Conservation (phyloP, 2,888 invertebrate genomes). For the Altica lythri region DNA sequence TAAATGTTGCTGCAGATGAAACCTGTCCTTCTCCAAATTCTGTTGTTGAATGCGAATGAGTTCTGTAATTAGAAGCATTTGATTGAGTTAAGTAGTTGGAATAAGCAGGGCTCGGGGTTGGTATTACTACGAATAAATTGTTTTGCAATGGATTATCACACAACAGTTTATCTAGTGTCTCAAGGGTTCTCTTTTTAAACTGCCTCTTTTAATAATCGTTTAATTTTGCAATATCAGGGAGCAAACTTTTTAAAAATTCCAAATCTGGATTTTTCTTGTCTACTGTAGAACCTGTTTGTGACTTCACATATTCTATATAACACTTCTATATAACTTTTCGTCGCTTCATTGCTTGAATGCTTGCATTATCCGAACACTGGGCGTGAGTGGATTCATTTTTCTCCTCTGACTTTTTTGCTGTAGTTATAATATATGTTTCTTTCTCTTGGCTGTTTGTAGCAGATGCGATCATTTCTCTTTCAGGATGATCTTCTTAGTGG, state of each 20-base stretch:
- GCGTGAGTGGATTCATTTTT: constrained; percentile 8
- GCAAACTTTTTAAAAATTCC: constrained; percentile 12
- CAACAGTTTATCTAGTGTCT: constrained; percentile 5
- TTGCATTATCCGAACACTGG: constrained; percentile 19
- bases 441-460: not conserved
- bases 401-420: constrained; percentile 4
- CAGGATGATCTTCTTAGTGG: constrained; percentile 17
- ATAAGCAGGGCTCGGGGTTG: constrained; percentile 20
- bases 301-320: constrained; percentile 4
- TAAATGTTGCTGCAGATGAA: constrained; percentile 12
- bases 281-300: constrained; percentile 8
- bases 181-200: constrained; percentile 8
- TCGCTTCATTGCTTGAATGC: constrained; percentile 14
- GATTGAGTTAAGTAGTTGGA: constrained; percentile 19
- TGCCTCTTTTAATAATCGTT: constrained; percentile 3
- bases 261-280: constrained; percentile 15
- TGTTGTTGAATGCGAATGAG: constrained; percentile 14
- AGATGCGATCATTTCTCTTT: constrained; percentile 14
- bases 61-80: constrained; percentile 17
- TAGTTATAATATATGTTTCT: constrained; percentile 7
- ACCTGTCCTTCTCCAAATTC: constrained; percentile 11
- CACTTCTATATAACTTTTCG: constrained; percentile 7
- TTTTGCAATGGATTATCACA: constrained; percentile 4
- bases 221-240: constrained; percentile 9
- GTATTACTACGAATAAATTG: constrained; percentile 7